Conservation (phyloP, 2,113 vertebrate genomes). For the Oreocharis arfaki region DNA sequence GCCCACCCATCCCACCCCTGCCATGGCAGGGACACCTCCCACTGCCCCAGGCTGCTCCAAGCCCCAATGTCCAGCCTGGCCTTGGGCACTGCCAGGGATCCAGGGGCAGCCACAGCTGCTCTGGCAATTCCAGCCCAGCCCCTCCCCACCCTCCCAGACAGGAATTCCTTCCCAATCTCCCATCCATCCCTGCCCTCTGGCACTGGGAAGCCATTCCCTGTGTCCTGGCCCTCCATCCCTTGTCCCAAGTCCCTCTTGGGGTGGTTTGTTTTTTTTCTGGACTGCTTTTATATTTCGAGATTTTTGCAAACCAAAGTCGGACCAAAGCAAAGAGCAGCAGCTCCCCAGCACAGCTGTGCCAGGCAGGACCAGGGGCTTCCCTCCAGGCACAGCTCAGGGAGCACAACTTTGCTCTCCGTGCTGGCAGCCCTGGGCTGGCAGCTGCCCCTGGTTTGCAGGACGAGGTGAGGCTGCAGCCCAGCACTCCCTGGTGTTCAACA, state of each 20-base stretch:
- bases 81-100: not conserved
- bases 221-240: not conserved
- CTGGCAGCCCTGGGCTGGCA: not conserved
- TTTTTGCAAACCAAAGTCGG: not conserved
- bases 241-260: not conserved
- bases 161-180: not conserved
- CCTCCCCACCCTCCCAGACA: not conserved
- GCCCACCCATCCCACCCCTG: accelerated
- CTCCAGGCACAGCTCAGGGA: not conserved
- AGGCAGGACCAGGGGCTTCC: not conserved
- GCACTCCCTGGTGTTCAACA: not conserved
- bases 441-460: not conserved
- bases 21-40: not conserved
- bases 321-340: accelerated
- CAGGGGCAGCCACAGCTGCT: not conserved
- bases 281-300: not conserved
- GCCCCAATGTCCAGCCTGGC: not conserved
- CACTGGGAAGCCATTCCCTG: not conserved
- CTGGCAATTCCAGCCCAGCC: accelerated
- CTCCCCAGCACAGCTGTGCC: not conserved
- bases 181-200: not conserved
- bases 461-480: not conserved
- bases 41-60: not conserved
- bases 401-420: not conserved
- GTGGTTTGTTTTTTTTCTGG: not conserved